A percentile compares a stretch with the other conserved stretches of the same genome.
phyloP scores from a whole-genome alignment of 2,888 invertebrate species.

The Dolichopus griseipennis region DNA sequence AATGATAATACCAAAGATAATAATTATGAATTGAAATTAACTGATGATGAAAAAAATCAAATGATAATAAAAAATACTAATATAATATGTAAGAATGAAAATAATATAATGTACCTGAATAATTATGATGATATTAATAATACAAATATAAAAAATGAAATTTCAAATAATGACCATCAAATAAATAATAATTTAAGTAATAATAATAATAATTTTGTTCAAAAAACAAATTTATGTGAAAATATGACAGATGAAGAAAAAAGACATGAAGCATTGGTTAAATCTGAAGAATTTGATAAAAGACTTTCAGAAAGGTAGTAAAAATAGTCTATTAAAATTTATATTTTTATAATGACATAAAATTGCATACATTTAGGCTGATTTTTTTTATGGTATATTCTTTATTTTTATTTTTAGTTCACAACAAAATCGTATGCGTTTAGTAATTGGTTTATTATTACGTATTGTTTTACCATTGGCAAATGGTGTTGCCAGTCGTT shows the following conservation, averaged over 20 bases:
- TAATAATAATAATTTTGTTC: no score
- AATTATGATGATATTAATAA: neutral
- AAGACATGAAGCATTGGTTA: neutral
- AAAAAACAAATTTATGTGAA: neutral
- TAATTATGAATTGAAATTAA: neutral
- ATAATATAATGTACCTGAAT: neutral
- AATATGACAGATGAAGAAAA: constrained; percentile 8
- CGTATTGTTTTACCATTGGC: constrained; percentile 39
- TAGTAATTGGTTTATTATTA: constrained; percentile 38
- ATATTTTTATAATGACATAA: neutral
- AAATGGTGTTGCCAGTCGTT: constrained; percentile 37
- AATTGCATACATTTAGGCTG: neutral
- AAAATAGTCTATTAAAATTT: no score
- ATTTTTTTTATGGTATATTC: neutral
- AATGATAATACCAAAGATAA: neutral
- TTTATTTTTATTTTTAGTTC: constrained; percentile 24
- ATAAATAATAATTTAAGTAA: neutral
- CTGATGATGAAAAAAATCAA: neutral
- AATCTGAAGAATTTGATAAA: constrained; percentile 9
- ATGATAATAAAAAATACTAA: neutral
- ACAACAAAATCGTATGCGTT: constrained; percentile 34
- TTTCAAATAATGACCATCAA: neutral
- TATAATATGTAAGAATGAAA: neutral
- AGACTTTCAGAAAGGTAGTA: constrained; percentile 9
- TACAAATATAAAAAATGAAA: neutral